phyloP scores from a whole-genome alignment of 2,113 vertebrate genomes.

The Stegostoma tigrinum region DNA sequence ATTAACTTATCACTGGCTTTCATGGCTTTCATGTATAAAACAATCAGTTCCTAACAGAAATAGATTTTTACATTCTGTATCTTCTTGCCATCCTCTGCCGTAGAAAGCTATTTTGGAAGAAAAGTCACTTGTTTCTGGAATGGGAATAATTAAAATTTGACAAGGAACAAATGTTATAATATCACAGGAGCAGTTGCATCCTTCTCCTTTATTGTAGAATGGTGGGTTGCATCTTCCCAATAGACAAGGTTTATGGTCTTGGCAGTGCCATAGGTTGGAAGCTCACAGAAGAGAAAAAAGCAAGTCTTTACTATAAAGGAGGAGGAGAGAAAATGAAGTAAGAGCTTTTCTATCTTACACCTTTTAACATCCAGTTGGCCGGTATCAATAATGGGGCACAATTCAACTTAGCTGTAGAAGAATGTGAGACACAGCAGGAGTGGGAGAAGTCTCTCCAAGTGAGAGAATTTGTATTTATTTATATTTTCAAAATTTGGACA shows the following conservation, averaged over 20 bases:
- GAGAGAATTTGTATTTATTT: background rate
- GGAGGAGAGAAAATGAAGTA: background rate
- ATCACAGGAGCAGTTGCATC: background rate
- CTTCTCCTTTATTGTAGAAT: background rate
- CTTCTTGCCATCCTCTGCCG: background rate
- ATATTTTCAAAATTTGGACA: background rate
- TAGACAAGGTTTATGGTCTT: background rate
- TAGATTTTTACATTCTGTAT: background rate
- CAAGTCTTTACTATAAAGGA: background rate
- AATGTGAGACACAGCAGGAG: background rate
- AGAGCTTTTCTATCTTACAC: background rate
- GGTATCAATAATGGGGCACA: background rate
- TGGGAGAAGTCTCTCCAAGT: background rate
- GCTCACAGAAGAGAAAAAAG: background rate
- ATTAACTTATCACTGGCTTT: background rate
- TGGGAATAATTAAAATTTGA: background rate
- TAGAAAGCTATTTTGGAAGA: background rate
- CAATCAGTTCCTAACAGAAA: background rate
- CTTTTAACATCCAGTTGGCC: background rate
- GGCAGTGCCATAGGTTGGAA: background rate
- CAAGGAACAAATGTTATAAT: background rate
- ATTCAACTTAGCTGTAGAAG: background rate
- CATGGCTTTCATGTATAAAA: background rate
- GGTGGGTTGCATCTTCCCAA: background rate
- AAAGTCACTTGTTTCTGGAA: background rate